Evolutionary conservation across 2,888 invertebrate species (phyloP), one percentile per base, ranked within the genome.

Genomic region (Oscheius onirici): DNA sequence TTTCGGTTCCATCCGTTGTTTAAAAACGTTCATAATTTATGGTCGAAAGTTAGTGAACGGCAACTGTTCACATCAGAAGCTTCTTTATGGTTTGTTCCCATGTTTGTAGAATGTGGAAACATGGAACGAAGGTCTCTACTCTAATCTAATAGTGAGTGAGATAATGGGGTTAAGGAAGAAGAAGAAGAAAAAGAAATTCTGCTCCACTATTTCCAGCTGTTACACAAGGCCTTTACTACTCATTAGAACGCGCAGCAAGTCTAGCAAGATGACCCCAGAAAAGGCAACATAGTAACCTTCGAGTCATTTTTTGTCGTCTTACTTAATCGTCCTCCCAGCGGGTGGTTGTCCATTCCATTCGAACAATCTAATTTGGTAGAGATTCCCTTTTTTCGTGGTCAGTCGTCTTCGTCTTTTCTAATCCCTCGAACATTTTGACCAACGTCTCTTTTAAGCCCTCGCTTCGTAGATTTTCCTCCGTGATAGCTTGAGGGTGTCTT

Each of bases 291-390:
- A 34, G 34, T 34, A 34, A 34, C 34, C 34, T 34, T 34, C 34
- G 34, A 8, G 34, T 34, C 34, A 34, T 34, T 34, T 34, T 34
- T 34, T 34, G 34, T 34, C 34, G 34, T 34, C 34, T n/a, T n/a
- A 52, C 13, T 24, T 52, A 52, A 52, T 52, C 24, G 52, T 52
- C 52, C 24, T 55, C 26, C 55, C 55, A 55, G 55, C 55, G 55
- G 55, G 55, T 55, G 55, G 55, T 26, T 55, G 55, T 55, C 55
- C 55, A 55, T 55, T 55, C 26, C 55, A 34, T 34, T 28, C 28
- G n/a, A 24, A 55, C 20, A 58, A 58, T 58, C 58, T 58, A 58
- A 58, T 58, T 58, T 58, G 58, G n/a, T 26, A 55, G 26, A 55
- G 55, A 55, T 55, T 55, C 55, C 28, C 8, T 22, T 20, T 57